Evolutionary conservation across 2,888 invertebrate genomes (phyloP), one percentile per base, ranked within the genome.

Genomic region (Chirona hameri): DNA sequence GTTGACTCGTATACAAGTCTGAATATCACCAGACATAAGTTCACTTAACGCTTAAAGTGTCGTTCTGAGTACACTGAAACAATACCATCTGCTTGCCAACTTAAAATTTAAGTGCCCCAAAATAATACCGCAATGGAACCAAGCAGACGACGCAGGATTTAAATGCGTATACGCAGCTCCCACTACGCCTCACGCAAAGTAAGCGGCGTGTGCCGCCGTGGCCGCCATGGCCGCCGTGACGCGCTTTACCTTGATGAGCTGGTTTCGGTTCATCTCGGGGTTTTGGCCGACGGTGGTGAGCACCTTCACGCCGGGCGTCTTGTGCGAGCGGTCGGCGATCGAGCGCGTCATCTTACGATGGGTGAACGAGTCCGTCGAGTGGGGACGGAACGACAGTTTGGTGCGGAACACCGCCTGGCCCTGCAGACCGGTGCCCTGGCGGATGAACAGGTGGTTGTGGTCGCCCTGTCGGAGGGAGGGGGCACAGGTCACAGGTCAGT

Each of bases 261-360:
- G 95, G 82, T 93, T 92, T 87, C 97, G 92, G 87, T 97, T 95
- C 21, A 95, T 94, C 87, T 99, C 99, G 0, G 99, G 99, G 89
- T 99, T 98, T 84, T 92, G 91, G 10, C 96, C 97, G 69, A 97
- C 95, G 88, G 95, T 96, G 0, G 97, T 96, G 85, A 99, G 90
- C 83, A 99, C 96, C 89, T 98, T 98, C 87, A 99, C 98, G 82
- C 97, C 96, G 0, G 94, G 93, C 0, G 96, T 95, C 89, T 98
- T 98, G 82, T 95, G 93, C 79, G 96, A 95, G 82, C 98, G 91
- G 89, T 99, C 99, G 0, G 99, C 99, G 85, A 99, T 90, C 0
- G 98, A 98, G 89, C 99, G 91, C 0, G 99, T 99, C 95, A 99
- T 98, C 91, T 99, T 99, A 85, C 98, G 92, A 88, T 99, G 99